Conservation (phyloP, 2,888 invertebrate species). For the Drosophila monieri region DNA sequence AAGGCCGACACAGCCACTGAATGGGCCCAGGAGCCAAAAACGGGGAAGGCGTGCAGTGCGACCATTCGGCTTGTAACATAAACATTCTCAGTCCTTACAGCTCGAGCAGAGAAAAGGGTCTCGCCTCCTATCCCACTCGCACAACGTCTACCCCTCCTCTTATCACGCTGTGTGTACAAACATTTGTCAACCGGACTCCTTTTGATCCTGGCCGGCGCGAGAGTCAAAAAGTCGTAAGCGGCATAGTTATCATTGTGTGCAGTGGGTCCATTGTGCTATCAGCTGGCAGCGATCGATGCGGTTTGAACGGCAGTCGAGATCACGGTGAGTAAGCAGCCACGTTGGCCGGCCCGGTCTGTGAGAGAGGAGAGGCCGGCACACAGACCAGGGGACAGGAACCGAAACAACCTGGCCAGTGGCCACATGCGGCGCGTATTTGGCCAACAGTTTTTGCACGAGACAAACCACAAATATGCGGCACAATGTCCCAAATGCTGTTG, state of each 20-base stretch:
- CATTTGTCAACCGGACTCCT: conserved; percentile 77
- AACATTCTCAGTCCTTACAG: conserved; percentile 62
- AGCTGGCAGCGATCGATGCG: conserved; percentile 75
- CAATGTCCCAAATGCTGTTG: conserved; percentile 29
- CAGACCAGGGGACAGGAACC: conserved; percentile 19
- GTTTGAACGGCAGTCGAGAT: conserved; percentile 62
- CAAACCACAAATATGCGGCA: conserved; percentile 63
- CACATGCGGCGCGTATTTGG: conserved; percentile 73
- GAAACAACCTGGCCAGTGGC: conserved; percentile 35
- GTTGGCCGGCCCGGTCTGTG: neutral
- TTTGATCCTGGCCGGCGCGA: conserved; percentile 76
- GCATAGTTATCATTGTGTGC: conserved; percentile 73
- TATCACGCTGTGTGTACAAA: conserved; percentile 58
- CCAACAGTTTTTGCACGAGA: conserved; percentile 66
- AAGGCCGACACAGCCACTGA: conserved; percentile 51
- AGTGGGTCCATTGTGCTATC: conserved; percentile 68
- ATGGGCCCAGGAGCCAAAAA: conserved; percentile 49
- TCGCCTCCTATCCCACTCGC: conserved; percentile 4
- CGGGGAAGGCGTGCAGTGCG: conserved; percentile 46
- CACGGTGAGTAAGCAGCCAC: conserved; percentile 46
- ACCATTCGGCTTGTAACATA: conserved; percentile 70
- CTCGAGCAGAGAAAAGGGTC: conserved; percentile 30
- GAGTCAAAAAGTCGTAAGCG: conserved; percentile 68
- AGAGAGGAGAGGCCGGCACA: conserved; percentile 8
- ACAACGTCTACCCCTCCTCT: conserved; percentile 12